Base-by-base conservation (phyloP, 2,888 invertebrate genomes). In the Trachelus troglodyta region DNA sequence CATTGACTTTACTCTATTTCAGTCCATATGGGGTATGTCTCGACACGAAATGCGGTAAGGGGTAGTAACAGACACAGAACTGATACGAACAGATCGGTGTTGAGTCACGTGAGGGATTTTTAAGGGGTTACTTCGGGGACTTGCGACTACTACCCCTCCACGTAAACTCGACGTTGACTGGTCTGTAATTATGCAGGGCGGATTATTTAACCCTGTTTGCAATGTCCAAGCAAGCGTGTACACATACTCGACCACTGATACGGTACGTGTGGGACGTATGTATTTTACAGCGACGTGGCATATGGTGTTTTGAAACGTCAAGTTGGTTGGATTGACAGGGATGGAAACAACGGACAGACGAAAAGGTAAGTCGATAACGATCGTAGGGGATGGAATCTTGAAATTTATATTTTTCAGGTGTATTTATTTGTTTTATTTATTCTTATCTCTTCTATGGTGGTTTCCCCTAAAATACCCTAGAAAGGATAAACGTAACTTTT, bases 201-300 rank as follows among this genome's bases (percentile, higher is more conserved):
- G 85, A 87, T 88, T 89, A 86, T 87, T 90, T 88, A 87, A 87
- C 88, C 87, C 84, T 83, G 84, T 85, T 86, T 84, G 83, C 81
- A 73, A 76, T 76, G 77, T 80, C 79, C 30, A 15, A 34, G 0
- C 37, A 31, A 11, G 9, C 33, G 12, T 69, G 71, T 12, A 69
- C 71, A 9, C 15, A 69, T n/a, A 34, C 34, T 30, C 40, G 23
- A 56, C 40, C 23, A 56, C 40, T 56, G 40, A 56, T 56, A 56
- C 40, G 40, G 40, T 56, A 56, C 15, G 23, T 23, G 40, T 2
- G 9, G 40, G 23, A 23, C 23, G 1, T 56, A 56, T 56, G 40
- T 56, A 56, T 56, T 56, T 56, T 56, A 56, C 6, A 23, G 23
- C 23, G 23, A 56, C 40, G 40, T 23, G 23, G 23, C 40, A 56